These are phyloP conservation scores for Delia radicum DNA, from an alignment of 1,140 invertebrate genomes.

Conservation along the genomic window DNA sequence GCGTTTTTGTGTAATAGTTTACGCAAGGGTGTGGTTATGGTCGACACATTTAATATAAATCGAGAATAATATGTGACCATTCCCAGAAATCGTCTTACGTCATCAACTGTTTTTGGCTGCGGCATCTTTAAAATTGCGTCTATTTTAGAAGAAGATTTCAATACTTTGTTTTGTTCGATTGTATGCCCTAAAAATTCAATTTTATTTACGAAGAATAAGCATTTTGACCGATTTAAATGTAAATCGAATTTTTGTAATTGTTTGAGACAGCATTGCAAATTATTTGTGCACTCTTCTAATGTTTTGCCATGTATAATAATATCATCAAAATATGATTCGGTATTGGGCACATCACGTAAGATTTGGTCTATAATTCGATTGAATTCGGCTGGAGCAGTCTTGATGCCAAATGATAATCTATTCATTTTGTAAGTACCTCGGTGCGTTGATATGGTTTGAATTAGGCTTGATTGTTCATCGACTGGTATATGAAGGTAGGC, in stretches of 20 bases:
- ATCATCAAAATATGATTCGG: constrained; percentile 6
- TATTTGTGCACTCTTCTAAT: background rate
- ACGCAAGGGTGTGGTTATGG: no score
- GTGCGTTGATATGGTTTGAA: constrained; percentile 52
- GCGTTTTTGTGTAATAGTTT: no score
- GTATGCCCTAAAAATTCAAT: constrained; percentile 22
- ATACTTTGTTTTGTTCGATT: constrained; percentile 10
- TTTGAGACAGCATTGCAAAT: background rate
- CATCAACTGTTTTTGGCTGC: no score
- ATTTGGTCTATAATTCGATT: background rate
- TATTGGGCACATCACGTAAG: background rate
- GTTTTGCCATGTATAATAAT: constrained; percentile 3
- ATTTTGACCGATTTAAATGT: constrained; percentile 30
- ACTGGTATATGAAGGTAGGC: constrained; percentile 54
- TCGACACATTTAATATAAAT: no score
- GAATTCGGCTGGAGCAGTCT: no score
- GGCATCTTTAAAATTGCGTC: no score
- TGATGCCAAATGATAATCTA: constrained; percentile 46
- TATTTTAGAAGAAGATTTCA: constrained; percentile 31
- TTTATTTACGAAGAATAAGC: no score
- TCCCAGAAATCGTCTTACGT: no score
- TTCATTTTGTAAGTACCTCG: constrained; percentile 45
- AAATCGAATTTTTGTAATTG: constrained; percentile 17
- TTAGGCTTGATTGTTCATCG: constrained; percentile 37
- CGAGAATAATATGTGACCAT: no score